phyloP scores from a whole-genome alignment of 2,888 invertebrate genomes.

The Tachina grossa region DNA sequence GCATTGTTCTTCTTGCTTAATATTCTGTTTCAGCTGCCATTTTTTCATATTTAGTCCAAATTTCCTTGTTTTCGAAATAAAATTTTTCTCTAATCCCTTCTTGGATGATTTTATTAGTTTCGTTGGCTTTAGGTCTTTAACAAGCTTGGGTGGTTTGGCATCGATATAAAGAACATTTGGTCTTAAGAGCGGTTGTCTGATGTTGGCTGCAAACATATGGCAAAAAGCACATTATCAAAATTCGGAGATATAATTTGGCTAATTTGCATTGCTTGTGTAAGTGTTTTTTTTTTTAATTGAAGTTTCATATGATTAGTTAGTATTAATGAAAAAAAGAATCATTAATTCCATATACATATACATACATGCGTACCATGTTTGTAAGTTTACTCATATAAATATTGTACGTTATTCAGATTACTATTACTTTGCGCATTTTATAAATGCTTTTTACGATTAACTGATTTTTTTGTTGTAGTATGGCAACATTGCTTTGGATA shows the following conservation, averaged over 20 bases:
- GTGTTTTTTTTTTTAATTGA: slow-evolving; percentile 20
- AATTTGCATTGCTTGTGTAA: slow-evolving; percentile 33
- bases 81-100: slow-evolving; percentile 30
- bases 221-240: slow-evolving; percentile 71
- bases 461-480: too few species aligned
- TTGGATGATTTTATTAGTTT: slow-evolving; percentile 24
- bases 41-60: not conserved
- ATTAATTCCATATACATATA: too few species aligned
- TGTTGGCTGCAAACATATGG: slow-evolving; percentile 69
- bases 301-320: not conserved
- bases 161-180: slow-evolving; percentile 66
- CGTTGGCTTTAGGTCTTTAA: slow-evolving; percentile 43
- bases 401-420: too few species aligned
- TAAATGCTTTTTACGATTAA: too few species aligned
- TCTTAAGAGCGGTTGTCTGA: slow-evolving; percentile 57
- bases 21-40: slow-evolving; percentile 2
- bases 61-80: slow-evolving; percentile 23
- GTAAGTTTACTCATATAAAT: too few species aligned
- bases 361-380: too few species aligned
- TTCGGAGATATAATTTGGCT: slow-evolving; percentile 57
- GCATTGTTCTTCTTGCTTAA: slow-evolving; percentile 21
- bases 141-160: slow-evolving; percentile 63
- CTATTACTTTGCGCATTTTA: too few species aligned
- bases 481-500: too few species aligned
- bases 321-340: too few species aligned